Evolutionary conservation across 2,113 vertebrate genomes (phyloP).

Genomic region (Todiramphus saurophagus): DNA sequence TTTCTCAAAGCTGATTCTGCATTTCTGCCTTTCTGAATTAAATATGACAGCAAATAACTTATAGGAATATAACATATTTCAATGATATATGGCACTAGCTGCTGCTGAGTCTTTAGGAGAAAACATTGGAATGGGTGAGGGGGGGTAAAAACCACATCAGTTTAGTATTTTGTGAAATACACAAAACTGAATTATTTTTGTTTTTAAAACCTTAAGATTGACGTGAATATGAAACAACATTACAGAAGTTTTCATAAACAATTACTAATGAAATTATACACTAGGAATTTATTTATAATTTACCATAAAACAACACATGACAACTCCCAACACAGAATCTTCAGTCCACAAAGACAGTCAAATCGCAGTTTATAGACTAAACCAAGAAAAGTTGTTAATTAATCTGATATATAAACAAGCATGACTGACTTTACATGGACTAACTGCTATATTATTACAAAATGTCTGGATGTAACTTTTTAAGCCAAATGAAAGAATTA

Average conservation of each 20-base stretch:
- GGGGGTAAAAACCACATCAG: neutral
- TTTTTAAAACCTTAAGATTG: neutral
- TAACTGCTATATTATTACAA: neutral
- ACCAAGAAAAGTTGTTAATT: neutral
- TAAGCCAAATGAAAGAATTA: neutral
- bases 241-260: neutral
- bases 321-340: neutral
- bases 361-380: neutral
- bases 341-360: neutral
- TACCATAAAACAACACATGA: neutral
- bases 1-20: neutral
- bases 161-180: neutral
- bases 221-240: neutral
- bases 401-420: neutral
- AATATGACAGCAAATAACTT: neutral
- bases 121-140: neutral
- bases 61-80: neutral
- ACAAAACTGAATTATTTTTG: neutral
- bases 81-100: neutral
- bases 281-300: neutral
- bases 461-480: neutral
- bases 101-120: neutral
- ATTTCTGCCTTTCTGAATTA: neutral
- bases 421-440: neutral
- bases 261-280: neutral